Conservation (phyloP, 1,140 invertebrate genomes). For the Microvelia longipes region DNA sequence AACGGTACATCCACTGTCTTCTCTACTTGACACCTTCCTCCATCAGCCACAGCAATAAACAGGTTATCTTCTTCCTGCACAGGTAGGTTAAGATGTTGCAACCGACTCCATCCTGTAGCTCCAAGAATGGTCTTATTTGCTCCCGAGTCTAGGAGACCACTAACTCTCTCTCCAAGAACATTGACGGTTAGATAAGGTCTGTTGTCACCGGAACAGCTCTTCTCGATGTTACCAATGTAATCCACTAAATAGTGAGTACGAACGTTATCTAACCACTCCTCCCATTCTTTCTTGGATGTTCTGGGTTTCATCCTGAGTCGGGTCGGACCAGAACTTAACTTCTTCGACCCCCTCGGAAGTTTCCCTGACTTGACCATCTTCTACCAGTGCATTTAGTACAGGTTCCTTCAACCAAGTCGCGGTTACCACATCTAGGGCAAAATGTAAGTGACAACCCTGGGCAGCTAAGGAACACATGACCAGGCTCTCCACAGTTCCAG, state of each 20-base stretch:
- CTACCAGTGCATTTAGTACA: not conserved
- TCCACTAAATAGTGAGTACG: not conserved
- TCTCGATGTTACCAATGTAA: not conserved
- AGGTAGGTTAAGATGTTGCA: not conserved
- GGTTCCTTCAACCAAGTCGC: not conserved
- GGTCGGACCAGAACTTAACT: not conserved
- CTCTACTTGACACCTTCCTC: not conserved
- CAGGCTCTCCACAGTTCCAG: not conserved
- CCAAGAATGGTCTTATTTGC: not conserved
- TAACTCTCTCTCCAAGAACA: not conserved
- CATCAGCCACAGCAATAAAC: not conserved
- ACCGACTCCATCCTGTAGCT: not conserved
- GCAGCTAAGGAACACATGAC: not conserved
- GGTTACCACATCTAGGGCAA: not conserved
- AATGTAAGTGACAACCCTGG: not conserved
- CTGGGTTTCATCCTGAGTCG: not conserved
- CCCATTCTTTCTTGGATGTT: not conserved
- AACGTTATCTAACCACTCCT: not conserved
- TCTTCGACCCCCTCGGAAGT: not conserved
- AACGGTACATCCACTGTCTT: not conserved
- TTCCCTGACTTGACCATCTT: not conserved
- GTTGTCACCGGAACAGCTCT: not conserved
- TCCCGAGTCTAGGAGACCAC: not conserved
- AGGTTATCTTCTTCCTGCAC: not conserved
- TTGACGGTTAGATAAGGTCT: not conserved